phyloP scores from a whole-genome alignment of 2,797 vertebrate species.

The Syncerus caffer region DNA sequence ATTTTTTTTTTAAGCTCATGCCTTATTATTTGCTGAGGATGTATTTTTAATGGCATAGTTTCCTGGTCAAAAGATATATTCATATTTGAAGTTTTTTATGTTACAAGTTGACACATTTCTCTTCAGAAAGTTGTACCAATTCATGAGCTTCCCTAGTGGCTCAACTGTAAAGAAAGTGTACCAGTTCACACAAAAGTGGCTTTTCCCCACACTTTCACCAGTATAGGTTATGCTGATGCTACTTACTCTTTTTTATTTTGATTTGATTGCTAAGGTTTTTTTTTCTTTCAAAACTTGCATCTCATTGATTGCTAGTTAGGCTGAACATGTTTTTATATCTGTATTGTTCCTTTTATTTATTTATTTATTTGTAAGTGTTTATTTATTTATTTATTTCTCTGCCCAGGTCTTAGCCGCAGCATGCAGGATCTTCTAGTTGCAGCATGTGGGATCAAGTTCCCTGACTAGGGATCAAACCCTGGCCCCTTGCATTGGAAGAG shows the following conservation, averaged over 20 bases:
- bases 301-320: background rate
- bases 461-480: too few relatives aligned
- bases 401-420: background rate
- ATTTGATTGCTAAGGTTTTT: background rate
- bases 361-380: background rate
- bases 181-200: background rate
- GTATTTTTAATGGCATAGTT: background rate
- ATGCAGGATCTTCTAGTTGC: background rate
- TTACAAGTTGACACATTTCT: background rate
- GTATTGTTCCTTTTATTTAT: background rate
- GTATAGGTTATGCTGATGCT: background rate
- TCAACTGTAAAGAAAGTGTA: background rate
- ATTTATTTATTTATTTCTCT: background rate
- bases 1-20: background rate
- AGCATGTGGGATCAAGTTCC: too few relatives aligned
- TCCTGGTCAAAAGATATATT: background rate
- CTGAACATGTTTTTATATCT: slow-evolving; percentile 5
- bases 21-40: background rate
- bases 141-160: background rate
- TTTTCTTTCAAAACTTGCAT: background rate
- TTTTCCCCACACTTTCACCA: background rate
- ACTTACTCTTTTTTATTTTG: background rate
- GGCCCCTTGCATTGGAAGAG: too few relatives aligned
- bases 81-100: background rate
- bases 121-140: background rate